Evolutionary conservation across 1,140 invertebrate species (phyloP).

Genomic region (Penaeus japonicus): DNA sequence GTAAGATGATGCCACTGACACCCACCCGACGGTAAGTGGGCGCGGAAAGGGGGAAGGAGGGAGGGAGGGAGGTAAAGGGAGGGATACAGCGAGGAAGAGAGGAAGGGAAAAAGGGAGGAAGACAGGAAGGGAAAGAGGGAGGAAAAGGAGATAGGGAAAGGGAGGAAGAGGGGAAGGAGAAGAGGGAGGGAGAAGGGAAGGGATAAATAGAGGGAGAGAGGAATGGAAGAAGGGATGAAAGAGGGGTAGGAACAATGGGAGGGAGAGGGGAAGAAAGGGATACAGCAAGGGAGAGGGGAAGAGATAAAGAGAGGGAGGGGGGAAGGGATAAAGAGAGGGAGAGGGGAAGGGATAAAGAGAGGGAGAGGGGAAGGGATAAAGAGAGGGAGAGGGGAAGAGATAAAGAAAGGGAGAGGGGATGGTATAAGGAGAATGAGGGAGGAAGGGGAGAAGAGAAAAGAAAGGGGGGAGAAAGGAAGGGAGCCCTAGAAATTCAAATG

Average conservation of each 20-base stretch:
- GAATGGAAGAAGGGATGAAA: neutral
- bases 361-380: neutral
- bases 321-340: neutral
- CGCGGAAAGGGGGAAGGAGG: neutral
- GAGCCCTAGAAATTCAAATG: neutral
- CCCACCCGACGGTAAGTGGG: neutral
- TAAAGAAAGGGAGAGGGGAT: neutral
- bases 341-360: neutral
- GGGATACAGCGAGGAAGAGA: neutral
- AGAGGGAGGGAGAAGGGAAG: neutral
- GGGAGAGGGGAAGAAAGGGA: neutral
- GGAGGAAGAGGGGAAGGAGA: neutral
- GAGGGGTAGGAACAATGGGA: neutral
- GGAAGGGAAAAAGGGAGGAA: neutral
- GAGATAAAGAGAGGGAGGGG: neutral
- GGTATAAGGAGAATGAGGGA: neutral
- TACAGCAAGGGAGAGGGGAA: too few species aligned
- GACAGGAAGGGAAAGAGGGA: too few species aligned
- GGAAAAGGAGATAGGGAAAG: too few species aligned
- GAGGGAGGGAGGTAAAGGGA: neutral
- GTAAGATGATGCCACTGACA: too few species aligned
- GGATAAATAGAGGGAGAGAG: conserved; percentile 4
- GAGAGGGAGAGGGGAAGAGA: neutral
- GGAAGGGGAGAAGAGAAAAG: neutral
- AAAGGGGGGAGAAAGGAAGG: neutral